Base-by-base conservation (phyloP, 2,888 invertebrate species). In the Embidobia sp. region DNA sequence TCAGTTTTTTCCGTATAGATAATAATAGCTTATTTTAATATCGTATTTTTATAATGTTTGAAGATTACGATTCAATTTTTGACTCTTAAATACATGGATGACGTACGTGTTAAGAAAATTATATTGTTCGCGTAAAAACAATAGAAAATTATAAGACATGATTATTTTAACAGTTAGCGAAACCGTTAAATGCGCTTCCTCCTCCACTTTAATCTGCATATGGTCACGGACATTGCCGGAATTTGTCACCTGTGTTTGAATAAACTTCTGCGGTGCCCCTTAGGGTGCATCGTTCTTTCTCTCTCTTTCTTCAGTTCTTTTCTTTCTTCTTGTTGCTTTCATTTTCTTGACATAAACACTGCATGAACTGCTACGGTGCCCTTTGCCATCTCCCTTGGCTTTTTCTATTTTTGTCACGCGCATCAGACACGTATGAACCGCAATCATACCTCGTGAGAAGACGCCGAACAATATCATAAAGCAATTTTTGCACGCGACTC, bases 151-250 rank as follows among this genome's bases (percentile, higher is more conserved):
- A 22, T 22, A 6, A 22, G 8, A 33, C 33, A 33, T 33, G 87
- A 85, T 87, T 87, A 83, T 84, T 80, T 81, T 83, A 77, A 80
- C 80, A 83, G 80, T 80, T 67, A 72, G 80, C 53, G 44, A 53
- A 66, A 31, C 61, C 48, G 51, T 63, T 33, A 40, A 57, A 44
- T 46, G 22, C 73, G 37, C 35, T 69, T 61, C 64, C 55, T 49
- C 48, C 67, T 64, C 26, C 51, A 27, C 15, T 22, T 22, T 48
- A 16, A 37, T 37, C 44, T 44, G 5, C 15, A 33, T 55, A 48
- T 8, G 42, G 49, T 5, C 22, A 3, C 4, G 8, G 2, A 37
- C 40, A 29, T 57, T 37, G 10, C 18, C 15, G 67, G 40, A 48
- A 10, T 37, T 46, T 48, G 57, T 55, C 67, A 59, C 69, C 69